A percentile compares a stretch with the other conserved stretches of the same genome.
These are phyloP conservation scores for Neosalanx taihuensis DNA, from an alignment of 2,797 vertebrate species.

Conservation along the genomic window DNA sequence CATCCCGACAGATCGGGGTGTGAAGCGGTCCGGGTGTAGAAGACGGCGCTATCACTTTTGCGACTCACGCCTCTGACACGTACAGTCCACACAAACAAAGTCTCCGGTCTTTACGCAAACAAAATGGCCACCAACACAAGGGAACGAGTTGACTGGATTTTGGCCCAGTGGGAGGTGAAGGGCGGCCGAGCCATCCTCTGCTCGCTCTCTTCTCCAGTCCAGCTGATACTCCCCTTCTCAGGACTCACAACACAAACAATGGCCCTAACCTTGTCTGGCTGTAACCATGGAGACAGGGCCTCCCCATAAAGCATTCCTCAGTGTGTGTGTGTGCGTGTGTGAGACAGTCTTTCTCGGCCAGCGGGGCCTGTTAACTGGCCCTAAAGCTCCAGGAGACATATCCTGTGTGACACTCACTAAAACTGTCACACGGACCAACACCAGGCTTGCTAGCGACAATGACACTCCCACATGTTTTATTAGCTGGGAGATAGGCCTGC, in stretches of 20 bases:
- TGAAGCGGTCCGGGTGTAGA: conserved; percentile 5
- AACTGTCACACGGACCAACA: conserved; percentile 9
- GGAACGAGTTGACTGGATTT: neutral
- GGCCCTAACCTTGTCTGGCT: conserved; percentile 68
- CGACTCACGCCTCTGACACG: neutral
- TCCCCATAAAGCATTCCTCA: conserved; percentile 67
- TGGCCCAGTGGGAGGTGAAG: neutral
- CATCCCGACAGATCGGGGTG: conserved; percentile 1
- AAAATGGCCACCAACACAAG: conserved; percentile 5
- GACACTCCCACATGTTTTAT: neutral
- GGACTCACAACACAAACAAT: conserved; percentile 60
- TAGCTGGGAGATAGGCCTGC: too few species aligned
- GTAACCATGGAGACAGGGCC: conserved; percentile 70
- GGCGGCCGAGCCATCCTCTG: neutral
- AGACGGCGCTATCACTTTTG: conserved; percentile 8
- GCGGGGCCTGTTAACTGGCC: conserved; percentile 33
- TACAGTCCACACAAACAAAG: conserved; percentile 18
- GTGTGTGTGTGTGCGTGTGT: conserved; percentile 39
- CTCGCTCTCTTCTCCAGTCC: conserved; percentile 21
- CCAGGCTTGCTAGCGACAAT: neutral
- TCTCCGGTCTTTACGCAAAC: neutral
- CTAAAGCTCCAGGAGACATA: conserved; percentile 29
- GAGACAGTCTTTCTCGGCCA: conserved; percentile 39
- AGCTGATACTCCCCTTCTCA: conserved; percentile 25
- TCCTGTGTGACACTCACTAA: conserved; percentile 16